Conservation (phyloP, 2,888 invertebrate genomes). For the Allophyes oxyacanthae region DNA sequence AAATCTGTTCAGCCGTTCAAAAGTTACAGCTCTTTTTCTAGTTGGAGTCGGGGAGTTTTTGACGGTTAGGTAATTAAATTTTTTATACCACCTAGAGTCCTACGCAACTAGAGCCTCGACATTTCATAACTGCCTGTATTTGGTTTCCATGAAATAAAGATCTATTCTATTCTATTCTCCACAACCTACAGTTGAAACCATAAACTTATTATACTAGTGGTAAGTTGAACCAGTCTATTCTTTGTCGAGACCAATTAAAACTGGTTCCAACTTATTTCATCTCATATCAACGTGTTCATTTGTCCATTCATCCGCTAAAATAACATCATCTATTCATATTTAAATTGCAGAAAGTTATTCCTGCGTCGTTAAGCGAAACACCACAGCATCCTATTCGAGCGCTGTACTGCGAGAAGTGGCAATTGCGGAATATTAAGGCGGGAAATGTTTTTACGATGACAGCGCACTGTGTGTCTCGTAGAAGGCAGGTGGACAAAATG, state of each 20-base stretch:
- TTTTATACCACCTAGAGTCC: too few species aligned
- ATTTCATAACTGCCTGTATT: too few species aligned
- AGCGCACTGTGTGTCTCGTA: constrained; percentile 49
- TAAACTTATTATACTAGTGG: too few species aligned
- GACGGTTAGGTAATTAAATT: too few species aligned
- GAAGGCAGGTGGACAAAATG: not conserved
- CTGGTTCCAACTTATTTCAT: not conserved
- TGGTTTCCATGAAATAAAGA: too few species aligned
- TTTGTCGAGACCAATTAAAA: not conserved
- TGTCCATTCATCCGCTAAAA: not conserved
- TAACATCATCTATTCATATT: constrained; percentile 10
- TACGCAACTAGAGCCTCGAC: too few species aligned
- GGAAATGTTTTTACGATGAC: constrained; percentile 82
- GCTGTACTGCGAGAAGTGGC: constrained; percentile 43
- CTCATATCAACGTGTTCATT: not conserved
- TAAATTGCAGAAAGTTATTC: constrained; percentile 11
- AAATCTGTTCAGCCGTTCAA: too few species aligned
- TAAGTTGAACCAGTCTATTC: too few species aligned
- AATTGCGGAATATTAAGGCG: constrained; percentile 79
- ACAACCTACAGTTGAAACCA: too few species aligned
- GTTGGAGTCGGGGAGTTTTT: too few species aligned
- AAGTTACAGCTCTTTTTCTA: too few species aligned
- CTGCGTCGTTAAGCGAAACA: constrained; percentile 21
- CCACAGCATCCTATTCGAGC: constrained; percentile 28
- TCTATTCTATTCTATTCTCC: too few species aligned